Conservation (phyloP, 2,888 invertebrate species). For the Hedychridium roseum region DNA sequence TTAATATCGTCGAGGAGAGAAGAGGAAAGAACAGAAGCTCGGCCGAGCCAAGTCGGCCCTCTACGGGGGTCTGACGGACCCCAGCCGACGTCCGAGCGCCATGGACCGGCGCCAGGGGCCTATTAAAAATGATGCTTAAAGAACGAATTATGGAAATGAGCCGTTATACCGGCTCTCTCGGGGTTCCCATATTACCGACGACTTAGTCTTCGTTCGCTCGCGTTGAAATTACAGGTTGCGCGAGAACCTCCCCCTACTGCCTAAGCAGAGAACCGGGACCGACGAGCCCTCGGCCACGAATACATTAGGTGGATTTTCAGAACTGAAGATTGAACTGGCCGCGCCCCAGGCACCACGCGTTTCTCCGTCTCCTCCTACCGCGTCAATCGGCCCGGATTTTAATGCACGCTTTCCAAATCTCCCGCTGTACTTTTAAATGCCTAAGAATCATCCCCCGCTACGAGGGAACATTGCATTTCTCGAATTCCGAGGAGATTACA, state of each 20-base stretch:
- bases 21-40: too few species aligned
- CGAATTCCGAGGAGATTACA: too few species aligned
- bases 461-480: too few species aligned
- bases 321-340: slow-evolving; percentile 31
- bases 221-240: slow-evolving; percentile 59
- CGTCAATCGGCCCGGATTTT: not conserved
- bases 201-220: slow-evolving; percentile 48
- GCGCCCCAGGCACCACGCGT: too few species aligned
- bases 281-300: slow-evolving; percentile 34
- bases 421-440: too few species aligned
- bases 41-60: too few species aligned
- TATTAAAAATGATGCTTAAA: slow-evolving; percentile 61
- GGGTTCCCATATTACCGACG: slow-evolving; percentile 56
- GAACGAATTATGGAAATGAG: slow-evolving; percentile 61
- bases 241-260: slow-evolving; percentile 8
- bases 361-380: too few species aligned
- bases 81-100: not conserved
- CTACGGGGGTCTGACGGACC: slow-evolving; percentile 19
- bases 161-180: slow-evolving; percentile 41
- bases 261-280: slow-evolving; percentile 25
- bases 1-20: too few species aligned
- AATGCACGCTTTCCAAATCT: too few species aligned
- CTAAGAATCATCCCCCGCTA: too few species aligned
- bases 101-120: slow-evolving; percentile 56
- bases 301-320: slow-evolving; percentile 54